Conservation (phyloP, 2,797 vertebrate genomes). For the Thamnophis elegans region DNA sequence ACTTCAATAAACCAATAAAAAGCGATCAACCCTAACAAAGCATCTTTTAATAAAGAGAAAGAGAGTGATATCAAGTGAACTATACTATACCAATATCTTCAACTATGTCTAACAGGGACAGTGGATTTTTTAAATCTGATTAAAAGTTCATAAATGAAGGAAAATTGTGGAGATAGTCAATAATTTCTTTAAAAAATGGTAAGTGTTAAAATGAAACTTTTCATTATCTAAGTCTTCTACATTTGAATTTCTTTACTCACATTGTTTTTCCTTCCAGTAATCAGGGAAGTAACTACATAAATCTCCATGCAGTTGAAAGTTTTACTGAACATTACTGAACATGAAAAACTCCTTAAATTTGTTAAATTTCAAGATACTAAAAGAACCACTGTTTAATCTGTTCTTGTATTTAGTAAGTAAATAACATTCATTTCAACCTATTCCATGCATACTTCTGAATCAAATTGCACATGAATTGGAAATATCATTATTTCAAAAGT, state of each 20-base stretch:
- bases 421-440: background rate
- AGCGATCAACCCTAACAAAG: background rate
- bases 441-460: background rate
- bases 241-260: background rate
- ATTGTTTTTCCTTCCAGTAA: background rate
- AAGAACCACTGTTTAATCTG: background rate
- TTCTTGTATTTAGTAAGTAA: background rate
- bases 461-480: background rate
- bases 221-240: background rate
- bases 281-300: background rate
- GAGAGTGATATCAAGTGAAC: background rate
- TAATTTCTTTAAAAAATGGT: background rate
- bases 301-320: background rate
- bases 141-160: background rate
- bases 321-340: background rate
- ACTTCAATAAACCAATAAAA: background rate
- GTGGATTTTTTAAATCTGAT: background rate
- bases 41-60: background rate
- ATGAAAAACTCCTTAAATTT: background rate
- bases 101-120: background rate
- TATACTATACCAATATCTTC: background rate
- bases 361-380: background rate
- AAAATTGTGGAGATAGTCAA: background rate
- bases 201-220: background rate
- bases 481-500: background rate